These are phyloP conservation scores for Rotaria macrura DNA, from an alignment of 2,888 invertebrate genomes.

Conservation along the genomic window DNA sequence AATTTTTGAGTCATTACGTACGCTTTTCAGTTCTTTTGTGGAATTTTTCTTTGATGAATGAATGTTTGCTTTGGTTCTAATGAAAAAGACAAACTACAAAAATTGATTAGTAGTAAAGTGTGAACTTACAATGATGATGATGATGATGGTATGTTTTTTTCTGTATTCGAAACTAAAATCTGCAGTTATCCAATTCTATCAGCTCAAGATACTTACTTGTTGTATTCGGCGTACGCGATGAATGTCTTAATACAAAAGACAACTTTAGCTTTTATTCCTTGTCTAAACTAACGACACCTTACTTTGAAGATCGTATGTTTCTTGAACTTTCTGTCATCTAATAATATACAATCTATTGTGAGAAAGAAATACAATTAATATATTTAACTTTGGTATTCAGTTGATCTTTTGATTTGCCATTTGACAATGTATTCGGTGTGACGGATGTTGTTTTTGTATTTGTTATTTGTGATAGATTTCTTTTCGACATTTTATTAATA, in stretches of 20 bases:
- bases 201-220: not conserved
- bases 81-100: not conserved
- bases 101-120: no score
- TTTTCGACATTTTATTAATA: not conserved
- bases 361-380: not conserved
- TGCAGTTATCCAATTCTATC: not conserved
- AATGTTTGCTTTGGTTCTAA: not conserved
- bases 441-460: not conserved
- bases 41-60: not conserved
- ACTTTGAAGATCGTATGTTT: not conserved
- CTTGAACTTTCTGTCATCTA: not conserved
- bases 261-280: not conserved
- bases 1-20: no score
- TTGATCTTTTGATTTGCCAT: not conserved
- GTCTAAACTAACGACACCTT: not conserved
- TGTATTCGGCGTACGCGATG: not conserved
- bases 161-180: not conserved
- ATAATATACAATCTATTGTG: not conserved
- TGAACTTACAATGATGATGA: not conserved
- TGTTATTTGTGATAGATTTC: not conserved
- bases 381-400: not conserved
- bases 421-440: not conserved
- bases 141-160: not conserved
- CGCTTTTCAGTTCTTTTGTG: not conserved
- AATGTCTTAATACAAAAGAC: not conserved